These are phyloP conservation scores for Odontocerum albicorne DNA, from an alignment of 2,888 invertebrate genomes.

Conservation along the genomic window DNA sequence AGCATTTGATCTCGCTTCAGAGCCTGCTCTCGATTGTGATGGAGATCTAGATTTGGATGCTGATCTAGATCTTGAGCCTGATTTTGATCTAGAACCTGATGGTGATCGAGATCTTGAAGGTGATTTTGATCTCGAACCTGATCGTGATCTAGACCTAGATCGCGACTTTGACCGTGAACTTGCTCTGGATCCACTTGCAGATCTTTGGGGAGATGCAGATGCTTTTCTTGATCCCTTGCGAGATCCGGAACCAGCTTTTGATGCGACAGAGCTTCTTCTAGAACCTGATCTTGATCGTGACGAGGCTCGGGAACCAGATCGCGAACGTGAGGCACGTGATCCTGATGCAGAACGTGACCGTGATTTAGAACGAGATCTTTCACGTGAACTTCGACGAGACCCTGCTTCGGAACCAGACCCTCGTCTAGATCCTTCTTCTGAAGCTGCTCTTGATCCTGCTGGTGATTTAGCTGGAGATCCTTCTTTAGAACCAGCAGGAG, in stretches of 20 bases:
- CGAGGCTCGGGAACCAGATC: conserved; percentile 41
- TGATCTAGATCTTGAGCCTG: conserved; percentile 37
- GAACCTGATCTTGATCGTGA: conserved; percentile 42
- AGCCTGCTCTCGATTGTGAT: conserved; percentile 42
- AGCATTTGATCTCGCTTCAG: conserved; percentile 45
- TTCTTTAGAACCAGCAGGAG: conserved; percentile 39
- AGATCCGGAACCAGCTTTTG: conserved; percentile 46
- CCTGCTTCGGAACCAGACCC: conserved; percentile 39
- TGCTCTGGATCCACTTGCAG: conserved; percentile 30
- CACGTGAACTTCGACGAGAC: conserved; percentile 40
- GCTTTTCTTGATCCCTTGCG: conserved; percentile 37
- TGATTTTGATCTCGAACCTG: conserved; percentile 48
- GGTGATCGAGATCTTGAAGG: conserved; percentile 37
- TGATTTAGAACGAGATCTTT: conserved; percentile 41
- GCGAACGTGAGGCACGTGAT: conserved; percentile 41
- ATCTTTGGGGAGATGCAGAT: conserved; percentile 30
- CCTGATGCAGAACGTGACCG: conserved; percentile 32
- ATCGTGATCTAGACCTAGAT: conserved; percentile 38
- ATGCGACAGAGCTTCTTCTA: conserved; percentile 36
- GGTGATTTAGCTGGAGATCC: conserved; percentile 30
- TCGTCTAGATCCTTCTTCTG: conserved; percentile 31
- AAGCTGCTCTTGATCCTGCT: conserved; percentile 41
- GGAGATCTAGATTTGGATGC: conserved; percentile 37
- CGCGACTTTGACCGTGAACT: conserved; percentile 30
- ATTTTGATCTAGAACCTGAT: conserved; percentile 38